phyloP scores from a whole-genome alignment of 1,140 invertebrate genomes.

The Thaumetopoea pityocampa region DNA sequence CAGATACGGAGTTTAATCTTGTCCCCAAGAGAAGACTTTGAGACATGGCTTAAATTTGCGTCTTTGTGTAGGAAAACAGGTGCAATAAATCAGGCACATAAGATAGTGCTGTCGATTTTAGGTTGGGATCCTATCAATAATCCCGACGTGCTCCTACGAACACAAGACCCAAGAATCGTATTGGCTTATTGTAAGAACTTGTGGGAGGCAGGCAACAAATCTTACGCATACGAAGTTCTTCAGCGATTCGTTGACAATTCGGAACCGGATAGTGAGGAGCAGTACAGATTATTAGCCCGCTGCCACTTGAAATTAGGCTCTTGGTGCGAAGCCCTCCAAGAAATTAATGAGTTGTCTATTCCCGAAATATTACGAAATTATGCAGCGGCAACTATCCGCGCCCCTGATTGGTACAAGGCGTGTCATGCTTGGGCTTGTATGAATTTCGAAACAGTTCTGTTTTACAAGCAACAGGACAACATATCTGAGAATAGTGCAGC shows the following conservation, averaged over 20 bases:
- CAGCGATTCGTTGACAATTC: conserved; percentile 85
- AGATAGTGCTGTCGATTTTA: conserved; percentile 91
- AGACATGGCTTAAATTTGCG: conserved; percentile 98
- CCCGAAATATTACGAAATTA: conserved; percentile 91
- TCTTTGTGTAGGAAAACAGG: conserved; percentile 96
- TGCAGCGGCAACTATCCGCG: conserved; percentile 90
- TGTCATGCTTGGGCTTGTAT: conserved; percentile 99
- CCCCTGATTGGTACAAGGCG: conserved; percentile 94
- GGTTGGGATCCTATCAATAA: conserved; percentile 86
- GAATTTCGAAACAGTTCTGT: conserved; percentile 97
- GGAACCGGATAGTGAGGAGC: conserved; percentile 79
- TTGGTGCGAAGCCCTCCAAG: conserved; percentile 91
- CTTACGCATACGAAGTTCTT: conserved; percentile 85
- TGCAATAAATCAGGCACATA: conserved; percentile 90
- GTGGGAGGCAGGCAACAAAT: conserved; percentile 89
- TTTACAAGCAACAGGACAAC: conserved; percentile 86
- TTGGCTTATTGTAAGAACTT: conserved; percentile 97
- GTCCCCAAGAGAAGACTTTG: conserved; percentile 93
- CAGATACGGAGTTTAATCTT: conserved; percentile 96
- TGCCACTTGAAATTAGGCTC: conserved; percentile 94
- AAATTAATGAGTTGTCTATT: conserved; percentile 88
- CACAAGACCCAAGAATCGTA: conserved; percentile 87
- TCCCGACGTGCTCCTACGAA: conserved; percentile 82
- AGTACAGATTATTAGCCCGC: conserved; percentile 85
- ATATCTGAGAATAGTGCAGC: conserved; percentile 46